Evolutionary conservation across 2,797 vertebrate genomes (phyloP), one percentile per base, ranked within the genome.

Genomic region (Heliangelus exortis): DNA sequence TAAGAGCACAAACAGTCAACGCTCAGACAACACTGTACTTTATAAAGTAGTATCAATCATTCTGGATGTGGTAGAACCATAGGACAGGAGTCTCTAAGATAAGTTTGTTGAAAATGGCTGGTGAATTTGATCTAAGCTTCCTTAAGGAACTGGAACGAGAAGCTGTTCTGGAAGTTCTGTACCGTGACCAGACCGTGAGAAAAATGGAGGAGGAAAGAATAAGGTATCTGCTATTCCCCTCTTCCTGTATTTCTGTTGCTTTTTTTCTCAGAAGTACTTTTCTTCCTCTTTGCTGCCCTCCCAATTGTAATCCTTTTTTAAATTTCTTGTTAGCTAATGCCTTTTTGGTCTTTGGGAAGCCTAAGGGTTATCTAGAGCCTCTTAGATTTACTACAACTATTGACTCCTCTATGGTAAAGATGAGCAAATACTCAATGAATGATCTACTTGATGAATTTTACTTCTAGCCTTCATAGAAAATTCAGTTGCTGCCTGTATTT

Each of bases 121-220:
- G 84, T 28, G 97, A 96, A 87, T 98, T 98, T 96, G 98, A 98
- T 81, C 97, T 99, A 59, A 97, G 96, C 91, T 95, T 97, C 39
- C 98, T 99, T 81, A 98, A 98, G 87, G 97, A 97, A 57, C 13
- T 97, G 83, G 99, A 99, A 67, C 97, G 90, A 67, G 98, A 99
- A 31, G 92, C 92, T 75, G 95, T 99, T 58, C 96, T 99, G 79
- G 97, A 98, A 83, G 99, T 99, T 59, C 98, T 99, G 16, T 97
- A 97, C 89, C 98, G 99, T 84, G 99, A 99, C 92, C 98, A 97
- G 94, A 91, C 97, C 22, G 96, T 99, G 74, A 98, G 98, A 7
- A 97, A 94, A 76, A 82, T 89, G 0, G 99, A 99, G n/a, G 98
- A 99, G 28, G 98, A 99, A 84, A 97, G 99, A 93, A 97, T 99